phyloP scores from a whole-genome alignment of 2,888 invertebrate genomes.

The Lasioglossum calceatum region DNA sequence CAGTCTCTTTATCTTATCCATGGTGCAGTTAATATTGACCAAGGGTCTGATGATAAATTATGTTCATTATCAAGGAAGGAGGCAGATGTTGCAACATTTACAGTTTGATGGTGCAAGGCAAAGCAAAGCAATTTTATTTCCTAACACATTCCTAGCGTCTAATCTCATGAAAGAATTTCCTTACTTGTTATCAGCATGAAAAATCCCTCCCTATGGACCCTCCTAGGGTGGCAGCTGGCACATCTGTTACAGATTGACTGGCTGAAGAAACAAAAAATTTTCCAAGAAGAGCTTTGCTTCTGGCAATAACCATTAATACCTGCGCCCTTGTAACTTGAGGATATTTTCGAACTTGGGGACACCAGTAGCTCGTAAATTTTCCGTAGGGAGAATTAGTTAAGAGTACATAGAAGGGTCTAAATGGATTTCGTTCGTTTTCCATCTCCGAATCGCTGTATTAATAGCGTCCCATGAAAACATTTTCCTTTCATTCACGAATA shows the following conservation, averaged over 20 bases:
- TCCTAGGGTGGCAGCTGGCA: conserved; percentile 72
- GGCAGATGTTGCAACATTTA: conserved; percentile 47
- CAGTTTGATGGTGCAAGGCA: background rate
- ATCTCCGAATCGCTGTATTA: conserved; percentile 35
- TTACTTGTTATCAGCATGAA: conserved; percentile 75
- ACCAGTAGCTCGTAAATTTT: conserved; percentile 64
- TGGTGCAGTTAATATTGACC: conserved; percentile 12
- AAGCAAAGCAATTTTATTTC: conserved; percentile 30
- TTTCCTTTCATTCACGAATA: background rate
- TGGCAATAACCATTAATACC: conserved; percentile 73
- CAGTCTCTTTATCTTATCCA: conserved; percentile 27
- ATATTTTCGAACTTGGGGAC: conserved; percentile 64
- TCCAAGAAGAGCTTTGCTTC: conserved; percentile 74
- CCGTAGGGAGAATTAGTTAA: conserved; percentile 59
- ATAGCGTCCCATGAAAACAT: conserved; percentile 24
- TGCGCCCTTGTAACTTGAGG: conserved; percentile 65
- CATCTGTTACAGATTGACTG: conserved; percentile 78
- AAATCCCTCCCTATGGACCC: conserved; percentile 66
- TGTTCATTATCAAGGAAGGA: background rate
- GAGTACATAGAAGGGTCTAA: conserved; percentile 54
- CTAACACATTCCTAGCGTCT: conserved; percentile 41
- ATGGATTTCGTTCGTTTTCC: conserved; percentile 47
- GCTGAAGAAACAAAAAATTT: conserved; percentile 72
- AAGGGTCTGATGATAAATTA: background rate
- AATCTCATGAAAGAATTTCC: conserved; percentile 54